These are phyloP conservation scores for Cheilinus undulatus DNA, from an alignment of 2,113 vertebrate species.

Conservation along the genomic window DNA sequence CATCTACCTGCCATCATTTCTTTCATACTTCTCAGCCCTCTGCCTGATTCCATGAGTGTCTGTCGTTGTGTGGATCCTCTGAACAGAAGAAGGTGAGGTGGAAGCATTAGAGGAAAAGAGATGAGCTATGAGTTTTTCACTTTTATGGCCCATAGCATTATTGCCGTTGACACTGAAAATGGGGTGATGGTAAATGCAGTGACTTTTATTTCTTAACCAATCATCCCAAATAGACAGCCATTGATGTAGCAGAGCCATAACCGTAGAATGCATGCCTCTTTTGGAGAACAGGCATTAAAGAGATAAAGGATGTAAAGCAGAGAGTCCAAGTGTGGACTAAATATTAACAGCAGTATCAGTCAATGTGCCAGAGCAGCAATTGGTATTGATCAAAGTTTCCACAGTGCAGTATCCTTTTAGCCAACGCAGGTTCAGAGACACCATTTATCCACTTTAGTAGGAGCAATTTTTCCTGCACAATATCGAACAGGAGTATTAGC, in stretches of 20 bases:
- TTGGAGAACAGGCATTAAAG: conserved; percentile 37
- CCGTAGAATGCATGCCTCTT: conserved; percentile 19
- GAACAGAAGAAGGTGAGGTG: conserved; percentile 1
- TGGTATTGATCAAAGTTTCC: conserved; percentile 45
- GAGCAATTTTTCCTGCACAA: background rate
- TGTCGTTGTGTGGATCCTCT: background rate
- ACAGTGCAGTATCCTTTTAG: conserved; percentile 7
- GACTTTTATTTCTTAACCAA: conserved; percentile 63
- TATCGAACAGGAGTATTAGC: conserved; percentile 12
- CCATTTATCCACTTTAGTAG: conserved; percentile 3
- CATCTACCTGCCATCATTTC: conserved; percentile 10
- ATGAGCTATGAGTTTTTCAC: conserved; percentile 38
- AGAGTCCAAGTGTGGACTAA: conserved; percentile 38
- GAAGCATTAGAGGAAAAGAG: conserved; percentile 19
- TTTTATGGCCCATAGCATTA: conserved; percentile 30
- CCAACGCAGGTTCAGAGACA: conserved; percentile 38
- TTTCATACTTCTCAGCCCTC: conserved; percentile 12
- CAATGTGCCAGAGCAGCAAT: conserved; percentile 38
- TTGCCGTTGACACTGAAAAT: conserved; percentile 35
- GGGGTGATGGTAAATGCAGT: conserved; percentile 29
- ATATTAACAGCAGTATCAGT: conserved; percentile 59
- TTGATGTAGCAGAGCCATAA: conserved; percentile 37
- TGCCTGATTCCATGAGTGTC: background rate
- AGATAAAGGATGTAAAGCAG: conserved; percentile 47
- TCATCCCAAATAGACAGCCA: conserved; percentile 55